Conservation (phyloP, 1,140 invertebrate species). For the Tyrophagus putrescentiae region DNA sequence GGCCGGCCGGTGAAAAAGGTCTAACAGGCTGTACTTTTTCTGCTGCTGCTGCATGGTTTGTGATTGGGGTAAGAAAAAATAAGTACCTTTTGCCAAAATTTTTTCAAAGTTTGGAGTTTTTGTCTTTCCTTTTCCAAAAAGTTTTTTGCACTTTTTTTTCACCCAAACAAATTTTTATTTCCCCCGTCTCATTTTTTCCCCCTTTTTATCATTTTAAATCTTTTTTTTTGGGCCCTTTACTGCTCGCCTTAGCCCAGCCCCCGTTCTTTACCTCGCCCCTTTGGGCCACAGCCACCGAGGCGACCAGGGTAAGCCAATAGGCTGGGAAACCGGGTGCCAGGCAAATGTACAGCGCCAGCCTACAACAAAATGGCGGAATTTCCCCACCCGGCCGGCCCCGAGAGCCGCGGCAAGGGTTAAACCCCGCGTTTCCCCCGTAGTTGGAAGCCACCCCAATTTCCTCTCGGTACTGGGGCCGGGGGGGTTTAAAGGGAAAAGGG, state of each 20-base stretch:
- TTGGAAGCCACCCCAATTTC: slow-evolving; percentile 58
- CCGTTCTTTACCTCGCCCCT: not conserved
- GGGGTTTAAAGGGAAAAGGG: slow-evolving; percentile 58
- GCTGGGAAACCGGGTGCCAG: not conserved
- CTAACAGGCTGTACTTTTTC: too few species aligned
- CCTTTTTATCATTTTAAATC: not conserved
- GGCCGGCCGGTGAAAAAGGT: slow-evolving; percentile 20
- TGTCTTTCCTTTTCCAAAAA: too few species aligned
- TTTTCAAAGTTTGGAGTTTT: too few species aligned
- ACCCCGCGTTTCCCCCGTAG: slow-evolving; percentile 60
- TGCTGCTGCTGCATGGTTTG: too few species aligned
- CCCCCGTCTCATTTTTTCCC: not conserved
- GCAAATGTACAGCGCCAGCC: slow-evolving; percentile 41
- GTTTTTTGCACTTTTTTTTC: slow-evolving; percentile 13
- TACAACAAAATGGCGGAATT: slow-evolving; percentile 60
- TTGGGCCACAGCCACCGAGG: slow-evolving; percentile 17
- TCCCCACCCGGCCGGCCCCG: slow-evolving; percentile 49
- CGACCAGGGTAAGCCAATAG: slow-evolving; percentile 1
- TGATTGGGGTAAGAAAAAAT: too few species aligned
- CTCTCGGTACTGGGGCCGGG: slow-evolving; percentile 53
- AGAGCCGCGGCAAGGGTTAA: slow-evolving; percentile 52
- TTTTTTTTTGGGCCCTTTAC: slow-evolving; percentile 4
- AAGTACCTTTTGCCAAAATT: too few species aligned
- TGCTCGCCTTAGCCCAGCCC: not conserved
- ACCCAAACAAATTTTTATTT: too few species aligned